Base-by-base conservation (phyloP, 2,797 vertebrate genomes). In the Thalassophryne amazonica region DNA sequence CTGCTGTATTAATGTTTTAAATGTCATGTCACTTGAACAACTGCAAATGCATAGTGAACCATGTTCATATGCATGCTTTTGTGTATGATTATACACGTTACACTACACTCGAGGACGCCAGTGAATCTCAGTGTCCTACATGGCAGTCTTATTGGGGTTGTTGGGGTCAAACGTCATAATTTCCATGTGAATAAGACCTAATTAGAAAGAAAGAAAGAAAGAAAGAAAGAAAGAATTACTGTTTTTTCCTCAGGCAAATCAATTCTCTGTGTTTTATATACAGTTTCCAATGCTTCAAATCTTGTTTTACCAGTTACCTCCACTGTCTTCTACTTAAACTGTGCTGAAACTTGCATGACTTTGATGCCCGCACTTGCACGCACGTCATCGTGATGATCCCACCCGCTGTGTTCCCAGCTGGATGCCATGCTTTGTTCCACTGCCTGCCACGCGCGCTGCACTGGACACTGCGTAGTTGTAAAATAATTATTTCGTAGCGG, bases 101-200 rank as follows among this genome's bases (percentile, higher is more conserved):
- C 14, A 8, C 36, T 38, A 34, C 27, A 54, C 7, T 10, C 4
- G 17, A 22, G 21, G 34, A 23, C 1, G 3, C 17, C 29, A 35
- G 21, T 8, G 29, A 10, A 13, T 22, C 47, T 34, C 17, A 9
- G 20, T 13, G 0, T 56, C 34, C 70, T 86, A 91, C 35, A 83
- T 83, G 24, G 87, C 87, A 10, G 86, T 90, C 32, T 78, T 66
- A 25, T 75, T 75, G 10, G 89, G 92, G 62, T 90, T 86, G 23
- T 83, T 76, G 18, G 89, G 87, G 64, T 92, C 89, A 33, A 92
- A 93, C 37, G 89, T 92, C 91, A 91, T 92, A 32, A 92, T 91
- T 76, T 93, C 92, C 90, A 93, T 92, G 66, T 93, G 92, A 71
- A 92, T 90, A 23, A 93, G 88, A 73, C 90, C 89, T 90, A 40